Conservation (phyloP, 1,140 invertebrate genomes). For the Phthorimaea operculella region DNA sequence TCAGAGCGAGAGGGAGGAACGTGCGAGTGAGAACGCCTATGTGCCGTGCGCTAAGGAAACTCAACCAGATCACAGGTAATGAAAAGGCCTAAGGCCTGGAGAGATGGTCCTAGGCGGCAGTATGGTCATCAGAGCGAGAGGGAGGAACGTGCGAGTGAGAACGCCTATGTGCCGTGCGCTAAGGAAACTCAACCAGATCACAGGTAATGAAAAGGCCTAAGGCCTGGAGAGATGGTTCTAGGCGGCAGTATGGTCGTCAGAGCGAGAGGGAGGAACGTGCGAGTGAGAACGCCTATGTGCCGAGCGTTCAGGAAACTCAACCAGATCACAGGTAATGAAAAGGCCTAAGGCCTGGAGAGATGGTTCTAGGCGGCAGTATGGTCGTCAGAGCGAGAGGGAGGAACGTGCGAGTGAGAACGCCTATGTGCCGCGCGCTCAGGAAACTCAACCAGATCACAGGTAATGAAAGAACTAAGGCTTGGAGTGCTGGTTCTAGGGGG, state of each 20-base stretch:
- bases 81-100: too few species aligned
- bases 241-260: conserved; percentile 84
- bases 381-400: conserved; percentile 86
- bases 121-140: too few species aligned
- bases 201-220: too few species aligned
- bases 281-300: conserved; percentile 92
- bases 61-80: too few species aligned
- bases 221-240: conserved; percentile 88
- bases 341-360: too few species aligned
- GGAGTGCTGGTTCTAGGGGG: conserved; percentile 89
- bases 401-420: conserved; percentile 88
- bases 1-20: too few species aligned
- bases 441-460: conserved; percentile 89
- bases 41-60: too few species aligned
- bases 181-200: too few species aligned
- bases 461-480: conserved; percentile 46
- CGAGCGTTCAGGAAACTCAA: conserved; percentile 88
- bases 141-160: too few species aligned
- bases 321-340: conserved; percentile 87
- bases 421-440: conserved; percentile 89
- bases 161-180: too few species aligned
- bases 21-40: too few species aligned
- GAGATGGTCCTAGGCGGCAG: too few species aligned
- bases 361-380: conserved; percentile 86
- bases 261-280: conserved; percentile 84